These are phyloP conservation scores for Megaleporinus macrocephalus DNA, from an alignment of 2,113 vertebrate species.

Conservation along the genomic window DNA sequence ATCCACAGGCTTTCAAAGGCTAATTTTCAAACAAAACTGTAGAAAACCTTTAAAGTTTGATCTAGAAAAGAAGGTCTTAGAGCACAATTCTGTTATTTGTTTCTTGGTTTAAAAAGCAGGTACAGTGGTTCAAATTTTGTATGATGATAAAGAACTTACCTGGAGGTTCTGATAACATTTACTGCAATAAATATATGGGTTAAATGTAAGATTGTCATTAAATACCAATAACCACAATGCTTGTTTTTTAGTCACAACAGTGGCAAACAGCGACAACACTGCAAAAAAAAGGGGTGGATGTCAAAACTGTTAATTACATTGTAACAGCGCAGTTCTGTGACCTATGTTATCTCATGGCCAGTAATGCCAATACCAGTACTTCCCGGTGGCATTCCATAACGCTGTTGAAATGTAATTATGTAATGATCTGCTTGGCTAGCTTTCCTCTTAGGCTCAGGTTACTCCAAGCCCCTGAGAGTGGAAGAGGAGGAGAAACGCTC, in stretches of 20 bases:
- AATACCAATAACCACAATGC: no score
- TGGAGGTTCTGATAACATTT: no score
- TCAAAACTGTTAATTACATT: not conserved
- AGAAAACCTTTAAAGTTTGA: no score
- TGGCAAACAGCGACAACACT: not conserved
- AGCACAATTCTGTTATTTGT: no score
- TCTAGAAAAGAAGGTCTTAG: no score
- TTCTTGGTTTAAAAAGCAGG: no score
- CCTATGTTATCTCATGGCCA: not conserved
- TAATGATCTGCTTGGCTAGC: constrained; percentile 42
- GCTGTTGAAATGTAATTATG: constrained; percentile 40
- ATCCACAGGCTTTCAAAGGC: no score
- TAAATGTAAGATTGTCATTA: no score
- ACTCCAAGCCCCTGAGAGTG: constrained; percentile 26
- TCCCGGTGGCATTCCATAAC: constrained; percentile 28
- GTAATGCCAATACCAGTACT: constrained; percentile 20
- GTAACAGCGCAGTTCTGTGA: not conserved
- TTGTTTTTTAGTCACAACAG: not conserved
- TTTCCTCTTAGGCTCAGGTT: constrained; percentile 26
- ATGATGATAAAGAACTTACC: no score
- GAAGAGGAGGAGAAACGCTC: constrained; percentile 42
- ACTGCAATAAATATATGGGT: no score
- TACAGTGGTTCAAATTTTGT: no score
- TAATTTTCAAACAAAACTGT: no score
- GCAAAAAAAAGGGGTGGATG: not conserved